Percentiles rank a stretch among this genome's conserved stretches.
phyloP scores from a whole-genome alignment of 1,140 invertebrate species.

The Varroa destructor region DNA sequence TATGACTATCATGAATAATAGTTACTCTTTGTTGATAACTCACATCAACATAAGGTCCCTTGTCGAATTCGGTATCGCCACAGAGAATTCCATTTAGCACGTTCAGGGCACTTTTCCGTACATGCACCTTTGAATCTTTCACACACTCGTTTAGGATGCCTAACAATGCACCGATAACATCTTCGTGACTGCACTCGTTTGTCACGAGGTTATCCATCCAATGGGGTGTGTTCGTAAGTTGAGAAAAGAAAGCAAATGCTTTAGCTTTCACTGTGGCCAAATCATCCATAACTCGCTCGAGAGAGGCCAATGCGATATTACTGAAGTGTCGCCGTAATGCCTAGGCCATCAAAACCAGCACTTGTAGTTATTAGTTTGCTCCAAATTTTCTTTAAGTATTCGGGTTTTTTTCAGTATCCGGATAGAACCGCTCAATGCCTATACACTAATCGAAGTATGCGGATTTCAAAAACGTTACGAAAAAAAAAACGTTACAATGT shows the following conservation, averaged over 20 bases:
- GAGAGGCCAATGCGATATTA: background rate
- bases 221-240: slow-evolving; percentile 8
- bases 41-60: slow-evolving; percentile 2
- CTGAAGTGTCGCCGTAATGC: slow-evolving; percentile 1
- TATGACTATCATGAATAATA: too few species aligned
- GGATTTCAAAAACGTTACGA: too few species aligned
- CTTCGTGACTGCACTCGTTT: slow-evolving; percentile 10
- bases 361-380: background rate
- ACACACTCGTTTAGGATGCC: slow-evolving; percentile 21
- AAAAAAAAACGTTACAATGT: too few species aligned
- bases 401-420: too few species aligned
- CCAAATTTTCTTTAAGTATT: background rate
- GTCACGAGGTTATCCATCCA: slow-evolving; percentile 27
- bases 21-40: background rate
- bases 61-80: background rate
- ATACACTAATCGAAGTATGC: too few species aligned
- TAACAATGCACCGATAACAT: background rate
- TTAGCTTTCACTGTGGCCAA: slow-evolving; percentile 12
- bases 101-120: slow-evolving; percentile 6
- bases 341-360: background rate
- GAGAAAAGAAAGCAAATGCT: slow-evolving; percentile 8
- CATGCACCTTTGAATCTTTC: slow-evolving; percentile 4
- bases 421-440: too few species aligned
- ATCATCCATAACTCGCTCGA: background rate
- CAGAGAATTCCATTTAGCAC: slow-evolving; percentile 8